Conservation (phyloP, 2,113 vertebrate species). For the Procavia capensis region DNA sequence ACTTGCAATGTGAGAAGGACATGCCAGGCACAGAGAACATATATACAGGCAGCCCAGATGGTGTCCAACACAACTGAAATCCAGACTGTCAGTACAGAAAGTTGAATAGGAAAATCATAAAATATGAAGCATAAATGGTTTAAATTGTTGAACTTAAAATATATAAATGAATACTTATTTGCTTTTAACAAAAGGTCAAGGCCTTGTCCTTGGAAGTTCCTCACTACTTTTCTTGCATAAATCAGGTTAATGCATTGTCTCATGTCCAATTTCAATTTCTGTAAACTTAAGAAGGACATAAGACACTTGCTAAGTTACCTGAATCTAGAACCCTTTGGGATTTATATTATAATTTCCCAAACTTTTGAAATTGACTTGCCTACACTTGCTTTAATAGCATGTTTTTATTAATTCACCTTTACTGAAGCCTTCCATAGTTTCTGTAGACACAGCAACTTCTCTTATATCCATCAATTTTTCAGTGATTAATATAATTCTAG, state of each 20-base stretch:
- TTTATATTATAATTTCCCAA: slow-evolving; percentile 27
- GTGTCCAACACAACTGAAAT: not conserved
- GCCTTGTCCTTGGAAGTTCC: slow-evolving; percentile 30
- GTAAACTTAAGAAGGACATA: not conserved
- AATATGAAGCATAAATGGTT: not conserved
- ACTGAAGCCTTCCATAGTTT: not conserved
- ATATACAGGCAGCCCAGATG: not conserved
- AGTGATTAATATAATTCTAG: slow-evolving; percentile 3
- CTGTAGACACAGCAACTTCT: slow-evolving; percentile 33
- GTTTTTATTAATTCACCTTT: slow-evolving; percentile 48
- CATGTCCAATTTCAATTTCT: slow-evolving; percentile 5
- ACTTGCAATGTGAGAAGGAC: not conserved
- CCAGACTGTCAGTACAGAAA: not conserved
- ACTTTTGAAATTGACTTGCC: not conserved
- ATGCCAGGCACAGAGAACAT: not conserved
- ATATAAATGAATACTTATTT: not conserved
- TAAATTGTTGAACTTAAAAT: slow-evolving; percentile 20
- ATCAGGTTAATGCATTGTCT: not conserved
- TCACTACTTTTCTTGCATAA: not conserved
- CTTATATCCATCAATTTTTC: not conserved
- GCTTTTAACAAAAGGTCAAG: slow-evolving; percentile 27
- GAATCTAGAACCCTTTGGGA: slow-evolving; percentile 12
- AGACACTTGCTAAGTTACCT: slow-evolving; percentile 10
- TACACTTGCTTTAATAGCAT: not conserved
- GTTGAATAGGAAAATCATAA: slow-evolving; percentile 5